A percentile compares a stretch with the other conserved stretches of the same genome.
Conservation (phyloP, 2,888 invertebrate genomes). For the Periphyllus acericola region DNA sequence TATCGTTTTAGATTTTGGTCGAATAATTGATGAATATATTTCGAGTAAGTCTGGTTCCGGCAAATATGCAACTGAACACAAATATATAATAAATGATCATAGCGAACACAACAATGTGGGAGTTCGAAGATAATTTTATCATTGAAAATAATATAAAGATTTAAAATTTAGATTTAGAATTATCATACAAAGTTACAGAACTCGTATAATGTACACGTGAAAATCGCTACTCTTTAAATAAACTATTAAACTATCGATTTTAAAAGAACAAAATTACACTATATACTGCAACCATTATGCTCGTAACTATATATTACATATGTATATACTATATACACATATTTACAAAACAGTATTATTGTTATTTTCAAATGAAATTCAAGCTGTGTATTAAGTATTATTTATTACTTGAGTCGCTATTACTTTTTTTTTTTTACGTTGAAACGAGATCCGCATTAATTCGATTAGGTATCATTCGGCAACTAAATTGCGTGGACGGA, state of each 20-base stretch:
- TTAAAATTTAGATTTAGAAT: constrained; percentile 5
- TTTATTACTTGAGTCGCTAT: background rate
- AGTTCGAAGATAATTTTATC: background rate
- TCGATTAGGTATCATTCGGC: background rate
- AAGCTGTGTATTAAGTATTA: background rate
- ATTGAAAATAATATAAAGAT: background rate
- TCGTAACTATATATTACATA: background rate
- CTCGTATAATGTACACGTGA: background rate
- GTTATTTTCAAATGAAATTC: background rate
- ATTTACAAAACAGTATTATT: background rate
- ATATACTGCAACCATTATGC: too few species aligned
- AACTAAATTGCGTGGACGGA: background rate
- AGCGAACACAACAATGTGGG: background rate
- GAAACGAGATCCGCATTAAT: background rate
- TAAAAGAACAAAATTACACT: background rate
- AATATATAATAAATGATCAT: background rate
- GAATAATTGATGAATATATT: background rate
- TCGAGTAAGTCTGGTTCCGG: background rate
- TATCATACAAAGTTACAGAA: background rate
- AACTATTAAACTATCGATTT: background rate
- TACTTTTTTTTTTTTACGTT: background rate
- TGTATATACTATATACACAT: background rate
- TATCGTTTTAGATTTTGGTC: background rate
- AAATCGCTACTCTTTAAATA: background rate
- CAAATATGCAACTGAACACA: background rate